phyloP scores from a whole-genome alignment of 2,797 vertebrate species.

The Pseudopleuronectes americanus region DNA sequence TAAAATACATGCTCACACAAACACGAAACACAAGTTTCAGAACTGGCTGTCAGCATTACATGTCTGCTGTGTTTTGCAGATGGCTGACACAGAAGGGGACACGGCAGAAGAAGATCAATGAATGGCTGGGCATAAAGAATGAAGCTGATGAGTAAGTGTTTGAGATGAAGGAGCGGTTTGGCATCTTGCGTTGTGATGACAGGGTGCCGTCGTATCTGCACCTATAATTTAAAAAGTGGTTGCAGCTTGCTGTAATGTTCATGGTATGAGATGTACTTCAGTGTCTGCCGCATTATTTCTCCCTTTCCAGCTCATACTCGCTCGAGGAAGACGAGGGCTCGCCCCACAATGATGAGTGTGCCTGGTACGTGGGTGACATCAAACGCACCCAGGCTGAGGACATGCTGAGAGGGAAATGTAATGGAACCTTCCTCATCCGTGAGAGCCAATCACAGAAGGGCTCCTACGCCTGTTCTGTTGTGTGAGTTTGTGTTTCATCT shows the following conservation, averaged over 20 bases:
- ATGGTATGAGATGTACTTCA: not conserved
- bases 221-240: conserved; percentile 9
- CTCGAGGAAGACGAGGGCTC: conserved; percentile 88
- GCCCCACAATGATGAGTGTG: conserved; percentile 90
- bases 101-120: conserved; percentile 96
- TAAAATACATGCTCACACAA: not conserved
- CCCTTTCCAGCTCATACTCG: conserved; percentile 85
- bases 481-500: conserved; percentile 83
- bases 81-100: conserved; percentile 99
- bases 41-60: not conserved
- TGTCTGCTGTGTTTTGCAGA: conserved; percentile 73
- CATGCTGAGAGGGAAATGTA: conserved; percentile 89
- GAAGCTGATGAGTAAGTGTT: conserved; percentile 94
- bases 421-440: conserved; percentile 94
- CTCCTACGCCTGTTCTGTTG: conserved; percentile 93
- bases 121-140: conserved; percentile 97
- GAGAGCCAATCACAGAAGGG: conserved; percentile 94
- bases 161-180: not conserved
- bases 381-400: conserved; percentile 92
- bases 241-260: not conserved
- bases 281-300: not conserved
- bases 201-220: not conserved
- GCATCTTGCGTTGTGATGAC: not conserved
- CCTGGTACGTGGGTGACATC: conserved; percentile 95
- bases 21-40: not conserved